A percentile compares a stretch with the other conserved stretches of the same genome.
phyloP scores from a whole-genome alignment of 2,888 invertebrate genomes.

The Aromia moschata region DNA sequence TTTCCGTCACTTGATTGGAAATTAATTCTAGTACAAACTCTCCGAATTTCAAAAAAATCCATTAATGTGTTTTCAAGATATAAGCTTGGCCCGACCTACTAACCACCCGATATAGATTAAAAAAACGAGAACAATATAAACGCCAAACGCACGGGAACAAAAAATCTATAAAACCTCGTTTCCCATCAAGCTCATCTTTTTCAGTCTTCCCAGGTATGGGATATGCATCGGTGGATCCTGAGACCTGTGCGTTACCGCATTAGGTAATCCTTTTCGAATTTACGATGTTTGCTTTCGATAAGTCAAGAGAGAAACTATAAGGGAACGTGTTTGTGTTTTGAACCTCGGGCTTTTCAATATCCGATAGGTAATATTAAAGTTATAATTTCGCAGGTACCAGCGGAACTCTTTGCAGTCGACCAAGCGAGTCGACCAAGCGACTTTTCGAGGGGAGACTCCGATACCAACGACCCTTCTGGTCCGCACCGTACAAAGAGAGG shows the following conservation, averaged over 20 bases:
- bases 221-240: not conserved
- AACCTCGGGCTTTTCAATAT: constrained; percentile 52
- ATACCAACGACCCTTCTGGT: constrained; percentile 24
- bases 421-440: constrained; percentile 29
- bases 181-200: not conserved
- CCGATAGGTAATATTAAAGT: constrained; percentile 49
- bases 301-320: constrained; percentile 44
- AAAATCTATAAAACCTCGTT: not conserved
- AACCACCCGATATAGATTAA: too few relatives aligned
- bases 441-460: constrained; percentile 15
- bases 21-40: too few relatives aligned
- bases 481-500: constrained; percentile 55
- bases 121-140: too few relatives aligned
- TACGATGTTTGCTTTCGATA: constrained; percentile 47
- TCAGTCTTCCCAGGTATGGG: not conserved
- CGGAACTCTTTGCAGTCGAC: constrained; percentile 39
- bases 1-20: too few relatives aligned
- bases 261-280: constrained; percentile 35
- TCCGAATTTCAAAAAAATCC: too few relatives aligned
- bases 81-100: too few relatives aligned
- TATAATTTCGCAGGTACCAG: constrained; percentile 51
- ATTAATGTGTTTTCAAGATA: too few relatives aligned
- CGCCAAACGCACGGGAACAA: too few relatives aligned
- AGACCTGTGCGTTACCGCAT: constrained; percentile 12
- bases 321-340: constrained; percentile 49